These are phyloP conservation scores for Penaeus chinensis DNA, from an alignment of 1,140 invertebrate species.

Conservation along the genomic window DNA sequence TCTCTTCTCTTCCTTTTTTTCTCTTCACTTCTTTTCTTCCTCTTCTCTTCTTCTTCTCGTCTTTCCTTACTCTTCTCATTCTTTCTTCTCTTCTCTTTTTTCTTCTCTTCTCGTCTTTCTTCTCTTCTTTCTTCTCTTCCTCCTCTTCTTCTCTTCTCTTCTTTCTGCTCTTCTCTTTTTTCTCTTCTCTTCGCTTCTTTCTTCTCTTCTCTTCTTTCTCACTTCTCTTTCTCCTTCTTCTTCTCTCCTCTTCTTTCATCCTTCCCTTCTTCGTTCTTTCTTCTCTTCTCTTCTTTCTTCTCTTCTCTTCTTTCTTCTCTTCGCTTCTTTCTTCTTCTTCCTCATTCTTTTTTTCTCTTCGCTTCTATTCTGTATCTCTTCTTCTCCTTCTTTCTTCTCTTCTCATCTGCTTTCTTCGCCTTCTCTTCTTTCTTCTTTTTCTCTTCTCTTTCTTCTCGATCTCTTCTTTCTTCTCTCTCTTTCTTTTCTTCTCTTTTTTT, in stretches of 20 bases:
- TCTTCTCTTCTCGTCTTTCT: background rate
- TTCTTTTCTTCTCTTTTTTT: background rate
- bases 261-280: background rate
- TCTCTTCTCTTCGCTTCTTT: background rate
- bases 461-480: background rate
- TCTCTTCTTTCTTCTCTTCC: background rate
- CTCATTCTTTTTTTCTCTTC: background rate
- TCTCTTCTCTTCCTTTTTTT: background rate
- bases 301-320: background rate
- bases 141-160: background rate
- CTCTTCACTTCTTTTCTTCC: too few relatives aligned
- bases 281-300: background rate
- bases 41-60: too few relatives aligned
- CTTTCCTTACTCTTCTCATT: background rate
- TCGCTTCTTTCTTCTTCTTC: background rate
- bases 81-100: background rate
- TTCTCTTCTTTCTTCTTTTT: slow-evolving; percentile 1
- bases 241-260: background rate
- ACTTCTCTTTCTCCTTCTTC: background rate
- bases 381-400: background rate
- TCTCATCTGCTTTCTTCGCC: background rate
- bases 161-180: background rate
- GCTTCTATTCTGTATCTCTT: background rate
- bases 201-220: slow-evolving; percentile 2
- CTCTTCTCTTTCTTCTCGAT: background rate